These are phyloP conservation scores for Entosphenus tridentatus DNA, from an alignment of 2,113 vertebrate genomes.

Conservation along the genomic window DNA sequence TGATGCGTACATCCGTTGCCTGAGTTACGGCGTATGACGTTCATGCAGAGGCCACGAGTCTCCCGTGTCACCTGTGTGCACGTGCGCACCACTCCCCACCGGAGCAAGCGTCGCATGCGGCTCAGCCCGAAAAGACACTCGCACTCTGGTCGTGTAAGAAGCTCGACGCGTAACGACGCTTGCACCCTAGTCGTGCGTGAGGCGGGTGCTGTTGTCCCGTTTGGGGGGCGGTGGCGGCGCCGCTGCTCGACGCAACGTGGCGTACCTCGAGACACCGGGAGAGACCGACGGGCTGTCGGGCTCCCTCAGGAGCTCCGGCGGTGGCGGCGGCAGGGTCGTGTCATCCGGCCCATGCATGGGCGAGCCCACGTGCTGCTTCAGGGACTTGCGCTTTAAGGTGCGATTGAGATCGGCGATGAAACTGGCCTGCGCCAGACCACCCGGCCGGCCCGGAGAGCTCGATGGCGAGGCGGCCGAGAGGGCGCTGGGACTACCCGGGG, in stretches of 20 bases:
- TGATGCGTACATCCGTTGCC: no score
- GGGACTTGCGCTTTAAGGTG: conserved; percentile 80
- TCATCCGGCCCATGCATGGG: conserved; percentile 51
- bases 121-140: no score
- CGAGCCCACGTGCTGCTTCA: conserved; percentile 59
- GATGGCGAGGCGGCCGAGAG: conserved; percentile 28
- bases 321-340: conserved; percentile 67
- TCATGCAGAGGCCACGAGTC: no score
- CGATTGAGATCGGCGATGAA: conserved; percentile 79
- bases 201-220: conserved; percentile 72
- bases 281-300: conserved; percentile 33
- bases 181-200: conserved; percentile 66
- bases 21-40: no score
- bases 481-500: conserved; percentile 12
- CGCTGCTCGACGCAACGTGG: conserved; percentile 53
- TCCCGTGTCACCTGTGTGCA: no score
- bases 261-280: conserved; percentile 77
- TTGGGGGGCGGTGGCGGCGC: conserved; percentile 77
- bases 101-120: no score
- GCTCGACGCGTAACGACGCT: neutral
- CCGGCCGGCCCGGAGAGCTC: conserved; percentile 62
- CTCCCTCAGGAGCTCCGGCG: conserved; percentile 58
- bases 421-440: conserved; percentile 41
- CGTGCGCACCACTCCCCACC: no score
- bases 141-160: no score